phyloP scores from a whole-genome alignment of 2,888 invertebrate species.

The Melanostoma mellinum region DNA sequence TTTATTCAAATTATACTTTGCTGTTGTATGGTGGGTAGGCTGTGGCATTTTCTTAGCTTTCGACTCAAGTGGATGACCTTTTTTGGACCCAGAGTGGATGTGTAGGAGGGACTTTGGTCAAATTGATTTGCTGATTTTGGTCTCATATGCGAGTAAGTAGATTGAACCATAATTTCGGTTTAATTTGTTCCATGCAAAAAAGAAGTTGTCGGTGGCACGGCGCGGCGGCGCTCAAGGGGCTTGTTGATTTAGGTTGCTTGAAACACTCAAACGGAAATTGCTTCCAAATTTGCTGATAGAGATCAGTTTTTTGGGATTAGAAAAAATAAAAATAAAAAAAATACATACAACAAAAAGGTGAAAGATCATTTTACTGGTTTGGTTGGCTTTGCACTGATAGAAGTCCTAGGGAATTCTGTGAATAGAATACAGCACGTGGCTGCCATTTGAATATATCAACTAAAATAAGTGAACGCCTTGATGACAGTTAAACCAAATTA shows the following conservation, averaged over 20 bases:
- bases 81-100: slow-evolving; percentile 47
- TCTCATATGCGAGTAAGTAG: slow-evolving; percentile 24
- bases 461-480: too few species aligned
- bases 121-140: slow-evolving; percentile 53
- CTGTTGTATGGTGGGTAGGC: slow-evolving; percentile 33
- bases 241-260: slow-evolving; percentile 1
- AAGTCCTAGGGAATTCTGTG: too few species aligned
- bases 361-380: too few species aligned
- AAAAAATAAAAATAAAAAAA: too few species aligned
- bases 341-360: too few species aligned
- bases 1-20: slow-evolving; percentile 48
- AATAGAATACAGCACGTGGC: too few species aligned
- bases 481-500: too few species aligned
- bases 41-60: slow-evolving; percentile 39
- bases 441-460: too few species aligned
- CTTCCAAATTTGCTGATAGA: too few species aligned
- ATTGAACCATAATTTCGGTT: slow-evolving; percentile 27
- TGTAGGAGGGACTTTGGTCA: slow-evolving; percentile 64
- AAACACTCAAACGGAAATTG: slow-evolving; percentile 24
- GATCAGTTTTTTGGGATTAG: too few species aligned
- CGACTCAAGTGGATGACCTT: slow-evolving; percentile 59
- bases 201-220: neutral
- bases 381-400: too few species aligned
- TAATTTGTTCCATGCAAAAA: slow-evolving; percentile 19
- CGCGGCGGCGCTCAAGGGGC: neutral